Evolutionary conservation across 2,797 vertebrate genomes (phyloP).

Genomic region (Gallirallus australis): DNA sequence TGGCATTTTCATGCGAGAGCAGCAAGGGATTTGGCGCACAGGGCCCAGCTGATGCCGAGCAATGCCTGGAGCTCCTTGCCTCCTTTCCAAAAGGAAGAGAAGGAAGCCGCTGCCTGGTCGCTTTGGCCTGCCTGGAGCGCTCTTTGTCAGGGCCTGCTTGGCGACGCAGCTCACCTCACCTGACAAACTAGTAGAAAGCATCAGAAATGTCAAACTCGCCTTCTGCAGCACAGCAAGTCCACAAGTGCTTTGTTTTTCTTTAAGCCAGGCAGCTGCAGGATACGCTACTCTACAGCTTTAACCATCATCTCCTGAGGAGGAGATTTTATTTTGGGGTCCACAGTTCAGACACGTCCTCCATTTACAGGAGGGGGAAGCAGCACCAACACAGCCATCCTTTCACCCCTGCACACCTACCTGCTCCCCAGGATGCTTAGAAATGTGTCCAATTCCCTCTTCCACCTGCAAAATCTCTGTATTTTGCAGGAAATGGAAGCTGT

Average conservation of each 20-base stretch:
- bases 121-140: not conserved
- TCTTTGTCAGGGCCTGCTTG: not conserved
- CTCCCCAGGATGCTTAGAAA: not conserved
- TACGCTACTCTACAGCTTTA: not conserved
- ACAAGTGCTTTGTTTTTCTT: not conserved
- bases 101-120: not conserved
- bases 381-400: not conserved
- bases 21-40: rapidly evolving
- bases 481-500: not conserved
- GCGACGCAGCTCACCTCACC: not conserved
- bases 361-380: rapidly evolving
- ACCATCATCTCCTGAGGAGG: no score
- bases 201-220: not conserved
- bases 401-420: not conserved
- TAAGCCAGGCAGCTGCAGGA: not conserved
- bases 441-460: not conserved
- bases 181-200: not conserved
- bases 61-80: not conserved
- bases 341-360: not conserved
- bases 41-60: rapidly evolving
- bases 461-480: not conserved
- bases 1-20: not conserved
- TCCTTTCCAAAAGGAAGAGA: not conserved
- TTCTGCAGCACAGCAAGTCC: not conserved
- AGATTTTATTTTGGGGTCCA: not conserved